Evolutionary conservation across 2,113 vertebrate species (phyloP), one percentile per base, ranked within the genome.

Genomic region (Athene noctua): DNA sequence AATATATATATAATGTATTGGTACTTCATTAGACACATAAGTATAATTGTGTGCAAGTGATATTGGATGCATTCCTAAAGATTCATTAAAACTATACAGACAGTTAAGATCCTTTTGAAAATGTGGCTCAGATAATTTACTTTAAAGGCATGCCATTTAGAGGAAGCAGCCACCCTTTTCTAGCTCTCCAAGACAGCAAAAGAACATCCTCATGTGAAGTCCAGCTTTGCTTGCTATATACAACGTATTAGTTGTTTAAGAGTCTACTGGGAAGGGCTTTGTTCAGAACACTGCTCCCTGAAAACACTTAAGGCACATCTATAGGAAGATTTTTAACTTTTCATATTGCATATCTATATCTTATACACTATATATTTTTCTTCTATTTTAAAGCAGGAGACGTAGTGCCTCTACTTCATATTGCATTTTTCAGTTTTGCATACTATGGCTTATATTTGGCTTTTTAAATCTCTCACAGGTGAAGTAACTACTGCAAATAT

Each of bases 251-350:
- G 9, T 75, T 27, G 20, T 25, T 62, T 54, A 83, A 75, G 51
- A 49, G 34, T 17, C 42, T 67, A 1, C 20, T 52, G 15, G 29
- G 36, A 89, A 89, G 84, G 47, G 36, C 44, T 84, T 75, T 84
- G 34, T 49, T 89, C 58, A 34, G n/a, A 75, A 65, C 57, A 49
- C 4, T 71, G 70, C 58, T 87, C 66, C 86, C 65, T 91, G 80
- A 94, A 94, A 94, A 87, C 25, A 65, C 75, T 79, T 91, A 93
- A 94, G 92, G 89, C 92, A 97, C 47, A 89, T 75, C 47, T 62
- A 92, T 1, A 26, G 18, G 27, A 79, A 47, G 29, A 42, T 77
- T 84, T 79, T 70, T 20, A 86, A 68, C 49, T 72, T 96, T 63
- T 62, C 27, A 44, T 49, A 57, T 47, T 88, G 36, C 27, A 80